These are phyloP conservation scores for Acropora tenuis DNA, from an alignment of 64 coral and sea anemone species.

Conservation along the genomic window DNA sequence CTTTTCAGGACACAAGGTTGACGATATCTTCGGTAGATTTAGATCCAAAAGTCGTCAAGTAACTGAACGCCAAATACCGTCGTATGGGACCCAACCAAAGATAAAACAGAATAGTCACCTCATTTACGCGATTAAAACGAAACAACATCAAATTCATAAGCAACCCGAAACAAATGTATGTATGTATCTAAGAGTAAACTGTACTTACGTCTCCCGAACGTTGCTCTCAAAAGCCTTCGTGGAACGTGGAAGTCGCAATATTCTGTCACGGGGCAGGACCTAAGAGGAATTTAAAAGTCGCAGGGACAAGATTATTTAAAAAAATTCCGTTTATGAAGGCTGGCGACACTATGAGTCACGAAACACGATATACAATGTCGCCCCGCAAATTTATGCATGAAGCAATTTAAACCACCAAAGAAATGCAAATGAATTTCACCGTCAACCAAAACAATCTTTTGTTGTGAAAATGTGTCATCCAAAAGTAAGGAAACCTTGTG, in stretches of 20 bases:
- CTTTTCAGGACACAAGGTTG: not conserved
- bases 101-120: not conserved
- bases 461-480: constrained; percentile 21
- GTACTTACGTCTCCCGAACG: not conserved
- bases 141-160: not conserved
- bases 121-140: not conserved
- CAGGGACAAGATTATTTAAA: not conserved
- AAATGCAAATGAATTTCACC: constrained; percentile 38
- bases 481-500: not conserved
- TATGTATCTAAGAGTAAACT: no score
- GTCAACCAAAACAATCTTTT: constrained; percentile 25
- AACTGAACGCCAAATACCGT: not conserved
- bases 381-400: constrained; percentile 34
- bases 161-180: not conserved
- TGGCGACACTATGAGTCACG: not conserved
- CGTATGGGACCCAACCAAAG: not conserved
- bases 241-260: not conserved
- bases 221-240: no score
- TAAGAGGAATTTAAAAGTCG: not conserved
- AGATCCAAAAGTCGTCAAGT: not conserved
- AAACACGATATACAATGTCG: constrained; percentile 10
- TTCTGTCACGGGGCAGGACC: not conserved
- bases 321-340: not conserved
- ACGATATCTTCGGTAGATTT: not conserved
- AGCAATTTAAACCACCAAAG: not conserved